These are phyloP conservation scores for Mesocentrotus franciscanus DNA, from an alignment of 53 echinoderm and acorn worm genomes.

Conservation along the genomic window DNA sequence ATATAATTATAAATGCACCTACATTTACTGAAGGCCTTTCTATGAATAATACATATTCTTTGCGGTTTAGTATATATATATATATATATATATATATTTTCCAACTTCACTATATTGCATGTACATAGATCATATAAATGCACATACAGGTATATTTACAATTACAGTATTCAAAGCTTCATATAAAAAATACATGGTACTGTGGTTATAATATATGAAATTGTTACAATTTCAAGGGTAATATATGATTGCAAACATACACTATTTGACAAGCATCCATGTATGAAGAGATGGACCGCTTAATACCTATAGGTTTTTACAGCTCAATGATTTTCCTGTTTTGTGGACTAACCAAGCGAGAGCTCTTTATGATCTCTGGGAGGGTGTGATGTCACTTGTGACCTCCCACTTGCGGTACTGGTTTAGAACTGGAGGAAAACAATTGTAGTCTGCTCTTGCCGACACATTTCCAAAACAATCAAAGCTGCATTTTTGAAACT, in stretches of 20 bases:
- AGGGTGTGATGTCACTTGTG: not conserved
- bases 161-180: too few relatives aligned
- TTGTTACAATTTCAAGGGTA: constrained; percentile 13
- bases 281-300: constrained; percentile 19
- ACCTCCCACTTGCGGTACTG: constrained; percentile 28
- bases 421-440: constrained; percentile 3
- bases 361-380: not conserved
- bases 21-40: too few relatives aligned
- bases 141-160: too few relatives aligned
- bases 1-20: too few relatives aligned
- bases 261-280: constrained; percentile 14
- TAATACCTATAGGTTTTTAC: constrained; percentile 10
- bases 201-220: not conserved
- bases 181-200: not conserved
- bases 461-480: not conserved
- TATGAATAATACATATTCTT: too few relatives aligned
- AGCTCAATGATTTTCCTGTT: not conserved
- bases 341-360: constrained; percentile 17
- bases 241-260: not conserved
- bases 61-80: too few relatives aligned
- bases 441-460: constrained; percentile 1
- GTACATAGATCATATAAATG: too few relatives aligned
- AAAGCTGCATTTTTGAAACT: too few relatives aligned
- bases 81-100: too few relatives aligned
- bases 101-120: too few relatives aligned